These are phyloP conservation scores for Acronicta psi DNA, from an alignment of 2,888 invertebrate genomes.

Conservation along the genomic window DNA sequence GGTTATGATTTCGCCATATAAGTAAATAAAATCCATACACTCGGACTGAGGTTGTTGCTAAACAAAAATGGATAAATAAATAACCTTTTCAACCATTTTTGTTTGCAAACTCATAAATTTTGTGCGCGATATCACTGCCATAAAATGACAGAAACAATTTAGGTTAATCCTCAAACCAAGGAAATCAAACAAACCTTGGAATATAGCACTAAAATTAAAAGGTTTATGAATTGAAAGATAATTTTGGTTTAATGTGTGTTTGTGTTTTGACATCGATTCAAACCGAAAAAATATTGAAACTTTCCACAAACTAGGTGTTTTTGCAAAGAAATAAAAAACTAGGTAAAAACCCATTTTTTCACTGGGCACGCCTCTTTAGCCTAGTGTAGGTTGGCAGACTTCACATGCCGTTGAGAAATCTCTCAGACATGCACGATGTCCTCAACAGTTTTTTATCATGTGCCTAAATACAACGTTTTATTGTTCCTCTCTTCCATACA, in stretches of 20 bases:
- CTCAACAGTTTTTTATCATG: no score
- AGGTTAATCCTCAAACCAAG: conserved; percentile 54
- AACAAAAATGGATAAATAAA: conserved; percentile 32
- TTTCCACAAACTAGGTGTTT: no score
- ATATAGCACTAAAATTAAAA: conserved; percentile 29
- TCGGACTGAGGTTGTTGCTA: conserved; percentile 40
- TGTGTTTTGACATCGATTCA: not conserved
- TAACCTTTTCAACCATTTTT: conserved; percentile 55
- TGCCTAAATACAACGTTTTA: no score
- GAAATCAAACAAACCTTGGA: conserved; percentile 53
- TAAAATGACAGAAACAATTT: conserved; percentile 29
- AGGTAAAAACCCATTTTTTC: no score
- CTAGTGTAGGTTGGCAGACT: no score
- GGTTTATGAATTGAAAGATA: conserved; percentile 15
- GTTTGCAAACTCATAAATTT: conserved; percentile 51
- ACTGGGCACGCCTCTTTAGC: no score
- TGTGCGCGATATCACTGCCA: conserved; percentile 22
- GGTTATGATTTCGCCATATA: conserved; percentile 34
- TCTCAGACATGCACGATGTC: no score
- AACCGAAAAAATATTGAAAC: not conserved
- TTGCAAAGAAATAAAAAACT: no score
- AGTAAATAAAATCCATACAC: conserved; percentile 24
- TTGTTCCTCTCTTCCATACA: no score
- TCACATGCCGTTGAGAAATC: no score
- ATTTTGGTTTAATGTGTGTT: not conserved